phyloP scores from a whole-genome alignment of 2,113 vertebrate species.

The Nothocercus julius region DNA sequence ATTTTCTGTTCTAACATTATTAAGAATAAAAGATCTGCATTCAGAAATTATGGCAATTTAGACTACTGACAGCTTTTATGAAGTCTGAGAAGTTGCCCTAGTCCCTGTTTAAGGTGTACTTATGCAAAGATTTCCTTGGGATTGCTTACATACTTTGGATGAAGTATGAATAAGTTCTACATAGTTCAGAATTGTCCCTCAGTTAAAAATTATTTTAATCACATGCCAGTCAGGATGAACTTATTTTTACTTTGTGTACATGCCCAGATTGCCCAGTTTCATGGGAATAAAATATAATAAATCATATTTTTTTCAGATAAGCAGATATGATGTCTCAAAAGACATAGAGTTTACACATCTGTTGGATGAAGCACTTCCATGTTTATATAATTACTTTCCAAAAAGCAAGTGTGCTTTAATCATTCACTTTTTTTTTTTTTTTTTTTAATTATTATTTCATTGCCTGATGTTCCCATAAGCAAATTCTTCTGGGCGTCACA shows the following conservation, averaged over 20 bases:
- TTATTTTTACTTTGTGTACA: neutral
- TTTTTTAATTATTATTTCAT: neutral
- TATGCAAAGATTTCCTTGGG: neutral
- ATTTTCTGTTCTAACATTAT: neutral
- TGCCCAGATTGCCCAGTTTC: neutral
- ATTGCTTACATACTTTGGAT: neutral
- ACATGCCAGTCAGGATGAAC: neutral
- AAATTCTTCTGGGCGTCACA: slow-evolving; percentile 48
- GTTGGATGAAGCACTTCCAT: slow-evolving; percentile 52
- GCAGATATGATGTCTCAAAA: slow-evolving; percentile 5
- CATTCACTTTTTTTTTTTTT: slow-evolving; percentile 26
- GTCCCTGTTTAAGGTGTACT: neutral
- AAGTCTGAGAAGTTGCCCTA: neutral
- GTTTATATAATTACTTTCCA: slow-evolving; percentile 51
- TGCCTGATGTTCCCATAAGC: slow-evolving; percentile 25
- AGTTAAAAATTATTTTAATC: neutral
- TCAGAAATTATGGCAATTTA: neutral
- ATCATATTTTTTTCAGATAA: slow-evolving; percentile 20
- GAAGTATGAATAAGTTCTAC: neutral
- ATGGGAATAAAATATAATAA: slow-evolving; percentile 7
- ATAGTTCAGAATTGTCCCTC: neutral
- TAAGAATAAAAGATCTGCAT: neutral
- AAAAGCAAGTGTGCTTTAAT: slow-evolving; percentile 64
- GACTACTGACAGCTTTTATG: neutral
- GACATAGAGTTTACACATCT: slow-evolving; percentile 38